Base-by-base conservation (phyloP, 2,113 vertebrate species). In the Pipa parva region DNA sequence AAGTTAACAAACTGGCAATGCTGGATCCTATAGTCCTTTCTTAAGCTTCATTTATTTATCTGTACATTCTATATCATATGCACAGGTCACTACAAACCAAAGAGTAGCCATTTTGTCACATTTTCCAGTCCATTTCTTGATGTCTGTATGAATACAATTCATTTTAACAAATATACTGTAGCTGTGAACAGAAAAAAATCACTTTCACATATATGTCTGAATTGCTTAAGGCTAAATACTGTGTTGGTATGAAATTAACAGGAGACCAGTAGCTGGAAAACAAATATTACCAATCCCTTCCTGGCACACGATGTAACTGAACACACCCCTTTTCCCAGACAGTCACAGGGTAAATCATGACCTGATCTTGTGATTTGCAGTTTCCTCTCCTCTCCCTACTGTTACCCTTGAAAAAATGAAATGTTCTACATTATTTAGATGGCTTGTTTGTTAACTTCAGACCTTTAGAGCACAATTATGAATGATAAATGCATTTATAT, bases 321-420 rank as follows among this genome's bases (percentile, higher is more conserved):
- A 46, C 42, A 58, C 63, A 58, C 63, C 63, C 63, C 26, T 22
- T 46, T 52, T 29, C 26, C 13, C 63, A 57, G 63, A 48, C 52
- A 48, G 63, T 66, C 63, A 58, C 63, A 33, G 39, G 54, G 56
- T 66, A 48, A 42, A 58, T 66, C 39, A 66, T 58, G 63, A 46
- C 63, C 26, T 48, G 39, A 48, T 66, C 63, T 66, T 66, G 63
- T 57, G 63, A 66, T 66, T 22, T 57, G 57, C 21, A n/a, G n/a
- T n/a, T n/a, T n/a, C 8, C 24, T 56, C 28, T 24, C 12, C 54
- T 58, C 20, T 36, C n/a, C 28, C 27, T 55, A 18, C 12, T n/a
- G 51, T n/a, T 56, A 39, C 5, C 27, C 54, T 39, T 39, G 21
- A 25, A 26, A 26, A 5, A 29, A n/a, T n/a, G n/a, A n/a, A n/a